Evolutionary conservation across 1,140 invertebrate species (phyloP).

Genomic region (Bombus affinis): DNA sequence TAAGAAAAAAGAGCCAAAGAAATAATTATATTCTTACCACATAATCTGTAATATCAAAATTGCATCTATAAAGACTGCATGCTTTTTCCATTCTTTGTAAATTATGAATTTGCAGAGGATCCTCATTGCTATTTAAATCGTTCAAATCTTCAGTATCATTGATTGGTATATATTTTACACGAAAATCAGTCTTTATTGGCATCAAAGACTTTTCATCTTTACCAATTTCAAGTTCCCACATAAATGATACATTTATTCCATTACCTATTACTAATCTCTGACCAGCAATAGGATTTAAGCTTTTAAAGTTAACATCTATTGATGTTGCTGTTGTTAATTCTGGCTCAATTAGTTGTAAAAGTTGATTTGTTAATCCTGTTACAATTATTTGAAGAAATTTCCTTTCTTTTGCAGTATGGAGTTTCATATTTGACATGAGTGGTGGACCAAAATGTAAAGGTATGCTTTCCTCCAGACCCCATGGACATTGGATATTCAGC

Average conservation of each 20-base stretch:
- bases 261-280: slow-evolving; percentile 85
- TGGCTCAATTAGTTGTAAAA: slow-evolving; percentile 84
- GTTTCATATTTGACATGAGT: slow-evolving; percentile 89
- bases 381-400: slow-evolving; percentile 92
- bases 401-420: slow-evolving; percentile 91
- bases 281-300: slow-evolving; percentile 85
- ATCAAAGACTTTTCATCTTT: slow-evolving; percentile 82
- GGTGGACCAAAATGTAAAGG: slow-evolving; percentile 91
- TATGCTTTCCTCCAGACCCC: slow-evolving; percentile 87
- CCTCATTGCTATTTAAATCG: slow-evolving; percentile 68
- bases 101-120: slow-evolving; percentile 80
- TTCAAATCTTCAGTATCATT: slow-evolving; percentile 80
- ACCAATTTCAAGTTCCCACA: slow-evolving; percentile 91
- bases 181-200: slow-evolving; percentile 88
- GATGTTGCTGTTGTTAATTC: slow-evolving; percentile 83
- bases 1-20: slow-evolving; percentile 2
- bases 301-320: slow-evolving; percentile 84
- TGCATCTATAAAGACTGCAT: slow-evolving; percentile 81
- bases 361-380: slow-evolving; percentile 85
- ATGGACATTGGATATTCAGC: slow-evolving; percentile 88
- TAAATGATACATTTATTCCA: slow-evolving; percentile 89
- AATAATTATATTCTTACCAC: slow-evolving; percentile 81
- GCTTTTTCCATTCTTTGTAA: slow-evolving; percentile 76
- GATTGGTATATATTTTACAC: slow-evolving; percentile 85
- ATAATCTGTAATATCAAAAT: slow-evolving; percentile 86